These are phyloP conservation scores for Ophion obscuratus DNA, from an alignment of 2,888 invertebrate species.

Conservation along the genomic window DNA sequence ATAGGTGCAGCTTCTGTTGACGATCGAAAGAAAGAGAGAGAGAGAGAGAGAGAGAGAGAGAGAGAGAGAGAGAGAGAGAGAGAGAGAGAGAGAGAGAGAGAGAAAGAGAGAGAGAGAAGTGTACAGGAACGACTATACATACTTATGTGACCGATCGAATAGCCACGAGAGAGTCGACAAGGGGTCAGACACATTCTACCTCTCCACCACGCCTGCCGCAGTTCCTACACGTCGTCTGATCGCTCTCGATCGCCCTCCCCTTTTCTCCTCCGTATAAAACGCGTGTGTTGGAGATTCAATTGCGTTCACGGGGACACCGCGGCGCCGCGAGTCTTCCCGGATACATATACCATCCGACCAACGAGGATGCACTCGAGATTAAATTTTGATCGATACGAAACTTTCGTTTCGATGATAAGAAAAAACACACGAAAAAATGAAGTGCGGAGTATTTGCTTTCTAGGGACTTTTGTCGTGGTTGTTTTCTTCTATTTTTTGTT, in stretches of 20 bases:
- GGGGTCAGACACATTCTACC: conserved; percentile 61
- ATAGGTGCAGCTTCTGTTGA: conserved; percentile 61
- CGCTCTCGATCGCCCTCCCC: conserved; percentile 42
- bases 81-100: conserved; percentile 55
- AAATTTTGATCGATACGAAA: conserved; percentile 62
- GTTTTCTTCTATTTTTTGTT: background rate
- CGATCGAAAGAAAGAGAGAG: conserved; percentile 61
- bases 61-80: conserved; percentile 64
- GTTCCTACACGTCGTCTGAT: conserved; percentile 42
- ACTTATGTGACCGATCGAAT: conserved; percentile 41
- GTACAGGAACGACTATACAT: conserved; percentile 48
- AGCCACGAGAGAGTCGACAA: conserved; percentile 56
- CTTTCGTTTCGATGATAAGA: conserved; percentile 26
- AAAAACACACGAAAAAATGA: background rate
- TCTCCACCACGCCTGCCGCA: conserved; percentile 63
- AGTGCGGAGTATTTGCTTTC: no score
- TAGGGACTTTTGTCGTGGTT: no score
- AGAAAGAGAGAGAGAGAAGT: conserved; percentile 63
- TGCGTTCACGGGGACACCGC: conserved; percentile 50
- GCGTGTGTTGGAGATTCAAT: conserved; percentile 58
- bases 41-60: conserved; percentile 58
- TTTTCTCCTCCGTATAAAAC: conserved; percentile 50
- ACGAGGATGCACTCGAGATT: conserved; percentile 51
- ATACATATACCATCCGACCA: conserved; percentile 39
- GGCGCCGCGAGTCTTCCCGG: conserved; percentile 47